Conservation (phyloP, 2,797 vertebrate species). For the Galago senegalensis region DNA sequence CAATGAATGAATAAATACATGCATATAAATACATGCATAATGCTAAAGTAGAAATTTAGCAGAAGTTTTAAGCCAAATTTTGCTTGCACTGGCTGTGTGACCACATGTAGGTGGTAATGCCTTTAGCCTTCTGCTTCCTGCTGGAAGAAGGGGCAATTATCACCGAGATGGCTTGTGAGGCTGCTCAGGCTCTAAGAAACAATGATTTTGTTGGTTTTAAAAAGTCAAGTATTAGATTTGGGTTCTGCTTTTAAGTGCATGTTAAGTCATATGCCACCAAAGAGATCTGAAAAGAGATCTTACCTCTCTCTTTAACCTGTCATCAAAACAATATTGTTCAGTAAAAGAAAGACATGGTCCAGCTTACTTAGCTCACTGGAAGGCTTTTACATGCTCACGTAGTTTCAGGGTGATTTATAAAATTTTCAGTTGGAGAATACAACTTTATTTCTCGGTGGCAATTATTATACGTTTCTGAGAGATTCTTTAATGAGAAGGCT, state of each 20-base stretch:
- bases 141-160: background rate
- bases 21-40: background rate
- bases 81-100: background rate
- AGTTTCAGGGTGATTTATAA: slow-evolving; percentile 44
- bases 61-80: slow-evolving; percentile 22
- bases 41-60: background rate
- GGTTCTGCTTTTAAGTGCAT: background rate
- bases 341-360: background rate
- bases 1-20: background rate
- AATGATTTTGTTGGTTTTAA: slow-evolving; percentile 16
- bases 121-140: background rate
- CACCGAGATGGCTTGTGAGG: background rate
- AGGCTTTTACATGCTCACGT: background rate
- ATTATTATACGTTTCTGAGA: background rate
- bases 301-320: background rate
- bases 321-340: background rate
- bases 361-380: background rate
- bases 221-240: background rate
- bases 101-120: background rate
- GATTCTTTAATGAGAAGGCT: background rate
- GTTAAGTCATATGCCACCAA: background rate
- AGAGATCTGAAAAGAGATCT: background rate
- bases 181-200: background rate
- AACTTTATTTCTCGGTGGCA: slow-evolving; percentile 36
- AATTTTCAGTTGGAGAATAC: background rate